Percentiles rank a stretch among this genome's conserved stretches.
Conservation (phyloP, 1,140 invertebrate genomes). For the Hesperophylax magnus region DNA sequence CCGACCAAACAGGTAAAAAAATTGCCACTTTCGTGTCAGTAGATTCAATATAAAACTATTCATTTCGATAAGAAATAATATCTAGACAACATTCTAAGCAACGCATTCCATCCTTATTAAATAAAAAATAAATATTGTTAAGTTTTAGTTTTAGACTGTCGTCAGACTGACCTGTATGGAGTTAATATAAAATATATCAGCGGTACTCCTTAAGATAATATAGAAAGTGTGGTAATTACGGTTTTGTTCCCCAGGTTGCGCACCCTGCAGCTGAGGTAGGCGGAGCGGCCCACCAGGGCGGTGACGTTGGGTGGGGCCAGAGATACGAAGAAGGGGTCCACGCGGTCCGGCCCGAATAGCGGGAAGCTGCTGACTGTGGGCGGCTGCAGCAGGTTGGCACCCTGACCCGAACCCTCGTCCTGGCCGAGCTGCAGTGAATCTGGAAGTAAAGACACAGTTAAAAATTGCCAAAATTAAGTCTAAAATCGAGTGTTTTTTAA, state of each 20-base stretch:
- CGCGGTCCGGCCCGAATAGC: constrained; percentile 54
- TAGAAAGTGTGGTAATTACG: constrained; percentile 68
- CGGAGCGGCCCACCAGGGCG: constrained; percentile 74
- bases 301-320: constrained; percentile 68
- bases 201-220: too few relatives aligned
- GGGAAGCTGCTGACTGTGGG: constrained; percentile 49
- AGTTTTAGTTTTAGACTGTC: too few relatives aligned
- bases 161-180: too few relatives aligned
- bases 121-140: too few relatives aligned
- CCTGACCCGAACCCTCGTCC: constrained; percentile 42
- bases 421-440: constrained; percentile 51
- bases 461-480: neutral
- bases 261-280: constrained; percentile 86
- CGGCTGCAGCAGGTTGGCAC: constrained; percentile 46
- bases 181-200: too few relatives aligned
- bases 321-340: constrained; percentile 66
- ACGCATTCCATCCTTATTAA: too few relatives aligned
- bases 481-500: too few relatives aligned
- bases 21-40: too few relatives aligned
- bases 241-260: constrained; percentile 89
- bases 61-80: too few relatives aligned
- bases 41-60: too few relatives aligned
- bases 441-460: constrained; percentile 30
- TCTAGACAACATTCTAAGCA: too few relatives aligned
- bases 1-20: too few relatives aligned